Percentiles rank a stretch among this genome's conserved stretches.
Conservation (phyloP, 2,888 invertebrate species). For the Tortricodes alternella region DNA sequence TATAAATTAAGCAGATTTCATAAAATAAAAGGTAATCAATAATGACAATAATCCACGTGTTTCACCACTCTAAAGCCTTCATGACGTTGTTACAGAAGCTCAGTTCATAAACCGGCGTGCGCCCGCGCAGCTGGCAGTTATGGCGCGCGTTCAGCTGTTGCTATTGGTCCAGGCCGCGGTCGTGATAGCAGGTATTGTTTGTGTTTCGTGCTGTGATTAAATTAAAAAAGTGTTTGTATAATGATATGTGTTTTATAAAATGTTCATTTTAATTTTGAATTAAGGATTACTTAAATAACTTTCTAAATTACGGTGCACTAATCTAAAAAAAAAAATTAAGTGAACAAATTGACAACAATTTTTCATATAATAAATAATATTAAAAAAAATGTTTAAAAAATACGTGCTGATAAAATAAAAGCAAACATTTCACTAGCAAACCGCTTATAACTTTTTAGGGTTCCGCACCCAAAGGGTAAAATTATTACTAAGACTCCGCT, state of each 20-base stretch:
- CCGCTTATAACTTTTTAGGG: too few relatives aligned
- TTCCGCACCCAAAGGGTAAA: too few relatives aligned
- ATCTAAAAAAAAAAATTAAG: neutral
- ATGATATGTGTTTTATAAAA: neutral
- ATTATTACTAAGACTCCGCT: too few relatives aligned
- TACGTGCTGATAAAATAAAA: neutral
- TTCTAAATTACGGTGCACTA: too few relatives aligned
- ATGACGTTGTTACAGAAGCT: slow-evolving; percentile 30
- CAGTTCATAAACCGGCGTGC: slow-evolving; percentile 51
- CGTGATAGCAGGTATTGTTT: slow-evolving; percentile 47
- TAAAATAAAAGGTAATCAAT: too few relatives aligned
- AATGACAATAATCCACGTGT: neutral
- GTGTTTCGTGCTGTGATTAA: slow-evolving; percentile 6
- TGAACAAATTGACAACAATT: neutral
- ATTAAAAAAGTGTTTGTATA: neutral
- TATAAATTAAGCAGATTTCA: too few relatives aligned
- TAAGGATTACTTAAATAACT: too few relatives aligned
- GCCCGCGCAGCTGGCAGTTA: slow-evolving; percentile 49
- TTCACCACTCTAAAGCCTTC: neutral
- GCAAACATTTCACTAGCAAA: neutral
- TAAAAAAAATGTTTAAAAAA: neutral
- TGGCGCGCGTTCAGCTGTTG: slow-evolving; percentile 47
- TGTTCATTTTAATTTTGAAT: too few relatives aligned
- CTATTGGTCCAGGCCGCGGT: slow-evolving; percentile 41
- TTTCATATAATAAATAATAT: neutral